Percentiles rank a stretch among this genome's conserved stretches.
phyloP scores from a whole-genome alignment of 2,888 invertebrate genomes.

The Odontocerum albicorne region DNA sequence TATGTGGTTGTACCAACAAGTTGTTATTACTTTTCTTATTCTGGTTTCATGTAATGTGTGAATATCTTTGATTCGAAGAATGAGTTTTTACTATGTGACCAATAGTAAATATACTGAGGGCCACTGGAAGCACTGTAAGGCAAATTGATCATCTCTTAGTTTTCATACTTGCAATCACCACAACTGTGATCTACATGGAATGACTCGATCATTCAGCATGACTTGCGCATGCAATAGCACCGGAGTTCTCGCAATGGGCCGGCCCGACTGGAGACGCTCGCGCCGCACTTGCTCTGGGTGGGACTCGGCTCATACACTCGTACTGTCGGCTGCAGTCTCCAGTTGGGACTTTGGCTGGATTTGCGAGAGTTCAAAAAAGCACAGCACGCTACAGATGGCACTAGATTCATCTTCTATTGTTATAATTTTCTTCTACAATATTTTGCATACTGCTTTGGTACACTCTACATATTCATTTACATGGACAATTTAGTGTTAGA shows the following conservation, averaged over 20 bases:
- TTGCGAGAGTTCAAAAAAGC: too few relatives aligned
- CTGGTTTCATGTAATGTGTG: not conserved
- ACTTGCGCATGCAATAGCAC: conserved; percentile 12
- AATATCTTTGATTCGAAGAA: not conserved
- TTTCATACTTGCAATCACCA: conserved; percentile 27
- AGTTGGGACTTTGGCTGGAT: too few relatives aligned
- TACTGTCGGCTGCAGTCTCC: too few relatives aligned
- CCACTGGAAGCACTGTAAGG: conserved; percentile 58
- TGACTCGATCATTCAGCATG: conserved; percentile 35
- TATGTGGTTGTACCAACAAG: conserved; percentile 9
- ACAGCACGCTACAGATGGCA: conserved; percentile 39
- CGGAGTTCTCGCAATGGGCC: conserved; percentile 40
- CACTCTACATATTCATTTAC: not conserved
- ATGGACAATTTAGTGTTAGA: too few relatives aligned
- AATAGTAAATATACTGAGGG: conserved; percentile 39
- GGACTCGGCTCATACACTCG: too few relatives aligned
- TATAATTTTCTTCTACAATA: conserved; percentile 20
- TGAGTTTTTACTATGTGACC: not conserved
- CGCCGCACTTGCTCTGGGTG: too few relatives aligned
- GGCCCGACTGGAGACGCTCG: conserved; percentile 44
- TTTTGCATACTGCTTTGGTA: conserved; percentile 28
- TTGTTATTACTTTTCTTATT: conserved; percentile 15
- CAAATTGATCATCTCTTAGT: conserved; percentile 36
- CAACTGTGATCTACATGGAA: conserved; percentile 13
- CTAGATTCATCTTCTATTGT: too few relatives aligned